phyloP scores from a whole-genome alignment of 1,140 invertebrate genomes.

The Anastatus disparis region DNA sequence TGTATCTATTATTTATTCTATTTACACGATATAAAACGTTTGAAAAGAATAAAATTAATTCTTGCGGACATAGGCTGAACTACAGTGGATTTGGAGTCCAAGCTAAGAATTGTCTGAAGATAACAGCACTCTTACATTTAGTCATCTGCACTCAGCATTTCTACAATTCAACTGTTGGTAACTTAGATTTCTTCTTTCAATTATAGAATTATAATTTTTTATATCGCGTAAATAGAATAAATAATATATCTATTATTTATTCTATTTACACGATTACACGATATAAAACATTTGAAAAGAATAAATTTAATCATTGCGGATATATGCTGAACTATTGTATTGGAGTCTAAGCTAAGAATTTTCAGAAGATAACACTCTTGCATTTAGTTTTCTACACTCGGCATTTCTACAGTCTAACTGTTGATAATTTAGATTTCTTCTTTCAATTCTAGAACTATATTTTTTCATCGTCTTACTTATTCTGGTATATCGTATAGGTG shows the following conservation, averaged over 20 bases:
- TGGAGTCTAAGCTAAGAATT: neutral
- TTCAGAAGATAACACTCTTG: slow-evolving; percentile 2
- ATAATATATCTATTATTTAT: slow-evolving; percentile 1
- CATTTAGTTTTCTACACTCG: too few relatives aligned
- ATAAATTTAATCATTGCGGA: neutral
- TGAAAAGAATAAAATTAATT: neutral
- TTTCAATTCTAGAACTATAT: too few relatives aligned
- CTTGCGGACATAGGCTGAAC: neutral
- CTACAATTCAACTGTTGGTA: too few relatives aligned
- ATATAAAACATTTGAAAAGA: neutral
- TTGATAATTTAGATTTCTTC: too few relatives aligned
- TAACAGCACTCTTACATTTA: slow-evolving; percentile 9
- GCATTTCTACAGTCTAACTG: too few relatives aligned
- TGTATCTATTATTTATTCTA: slow-evolving; percentile 3
- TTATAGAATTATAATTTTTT: too few relatives aligned
- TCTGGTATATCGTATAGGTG: too few relatives aligned
- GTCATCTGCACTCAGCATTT: too few relatives aligned
- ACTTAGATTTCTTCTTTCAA: too few relatives aligned
- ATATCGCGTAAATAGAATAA: too few relatives aligned
- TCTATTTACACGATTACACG: neutral
- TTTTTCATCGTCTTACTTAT: too few relatives aligned
- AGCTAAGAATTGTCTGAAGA: neutral
- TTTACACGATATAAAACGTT: neutral
- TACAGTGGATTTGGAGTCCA: neutral
- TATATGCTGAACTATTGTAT: neutral